A percentile compares a stretch with the other conserved stretches of the same genome.
Evolutionary conservation across 2,888 invertebrate species (phyloP).

Genomic region (Tinea semifulvella): DNA sequence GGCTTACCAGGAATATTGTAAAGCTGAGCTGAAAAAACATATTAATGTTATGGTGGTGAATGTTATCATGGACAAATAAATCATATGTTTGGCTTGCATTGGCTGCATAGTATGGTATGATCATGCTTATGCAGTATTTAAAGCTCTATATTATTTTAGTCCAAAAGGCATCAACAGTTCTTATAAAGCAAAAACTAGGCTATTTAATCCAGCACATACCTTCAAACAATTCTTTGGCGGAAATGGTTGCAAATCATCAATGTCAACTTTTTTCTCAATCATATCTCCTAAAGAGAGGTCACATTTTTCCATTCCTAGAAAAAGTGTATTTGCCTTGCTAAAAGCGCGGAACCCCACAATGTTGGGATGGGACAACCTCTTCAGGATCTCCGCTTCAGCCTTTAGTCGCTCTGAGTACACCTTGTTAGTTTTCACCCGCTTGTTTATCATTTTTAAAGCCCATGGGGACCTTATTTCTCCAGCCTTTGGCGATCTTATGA

Average conservation of each 20-base stretch:
- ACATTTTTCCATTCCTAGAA: conserved; percentile 83
- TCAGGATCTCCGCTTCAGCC: conserved; percentile 76
- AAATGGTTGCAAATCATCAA: conserved; percentile 63
- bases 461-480: conserved; percentile 81
- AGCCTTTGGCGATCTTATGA: conserved; percentile 75
- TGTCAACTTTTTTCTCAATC: conserved; percentile 72
- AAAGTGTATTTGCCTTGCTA: conserved; percentile 62
- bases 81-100: too few relatives aligned
- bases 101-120: too few relatives aligned
- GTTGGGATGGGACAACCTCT: conserved; percentile 78
- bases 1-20: too few relatives aligned
- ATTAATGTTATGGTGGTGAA: too few relatives aligned
- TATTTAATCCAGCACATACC: too few relatives aligned
- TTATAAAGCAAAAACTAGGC: too few relatives aligned
- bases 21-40: too few relatives aligned
- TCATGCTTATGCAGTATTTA: too few relatives aligned
- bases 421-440: conserved; percentile 47
- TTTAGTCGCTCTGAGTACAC: conserved; percentile 67
- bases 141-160: too few relatives aligned
- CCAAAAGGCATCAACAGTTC: too few relatives aligned
- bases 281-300: conserved; percentile 76
- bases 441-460: conserved; percentile 82
- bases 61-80: too few relatives aligned
- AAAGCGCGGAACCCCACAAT: conserved; percentile 79
- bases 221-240: conserved; percentile 70